Conservation (phyloP, 2,888 invertebrate species). For the Apodemia zela region DNA sequence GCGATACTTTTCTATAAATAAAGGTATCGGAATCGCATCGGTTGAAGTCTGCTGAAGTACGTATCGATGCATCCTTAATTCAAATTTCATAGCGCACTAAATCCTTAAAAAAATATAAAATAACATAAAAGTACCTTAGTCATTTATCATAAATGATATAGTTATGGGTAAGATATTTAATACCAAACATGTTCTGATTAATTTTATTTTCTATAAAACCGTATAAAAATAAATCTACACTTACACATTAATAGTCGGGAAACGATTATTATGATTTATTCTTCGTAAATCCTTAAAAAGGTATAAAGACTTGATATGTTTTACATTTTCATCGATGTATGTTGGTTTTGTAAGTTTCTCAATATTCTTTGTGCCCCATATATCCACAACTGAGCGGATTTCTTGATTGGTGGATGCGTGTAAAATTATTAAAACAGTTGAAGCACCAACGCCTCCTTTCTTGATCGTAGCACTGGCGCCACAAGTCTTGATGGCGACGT, state of each 20-base stretch:
- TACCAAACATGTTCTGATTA: neutral
- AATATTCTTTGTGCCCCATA: slow-evolving; percentile 52
- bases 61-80: too few species aligned
- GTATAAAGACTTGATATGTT: slow-evolving; percentile 44
- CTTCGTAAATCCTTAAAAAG: slow-evolving; percentile 44
- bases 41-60: too few species aligned
- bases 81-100: too few species aligned
- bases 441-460: slow-evolving; percentile 51
- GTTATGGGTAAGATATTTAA: too few species aligned
- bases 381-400: slow-evolving; percentile 61
- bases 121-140: too few species aligned
- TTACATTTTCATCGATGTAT: slow-evolving; percentile 30
- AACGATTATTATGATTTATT: slow-evolving; percentile 47
- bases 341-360: slow-evolving; percentile 20
- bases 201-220: neutral
- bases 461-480: slow-evolving; percentile 55
- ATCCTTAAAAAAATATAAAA: too few species aligned
- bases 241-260: neutral
- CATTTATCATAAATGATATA: too few species aligned
- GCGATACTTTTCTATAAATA: too few species aligned
- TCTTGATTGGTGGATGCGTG: slow-evolving; percentile 55
- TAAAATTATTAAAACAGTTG: slow-evolving; percentile 54
- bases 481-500: slow-evolving; percentile 56
- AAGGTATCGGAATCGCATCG: too few species aligned
- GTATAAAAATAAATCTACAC: neutral